Base-by-base conservation (phyloP, 2,797 vertebrate species). In the Trachurus trachurus region DNA sequence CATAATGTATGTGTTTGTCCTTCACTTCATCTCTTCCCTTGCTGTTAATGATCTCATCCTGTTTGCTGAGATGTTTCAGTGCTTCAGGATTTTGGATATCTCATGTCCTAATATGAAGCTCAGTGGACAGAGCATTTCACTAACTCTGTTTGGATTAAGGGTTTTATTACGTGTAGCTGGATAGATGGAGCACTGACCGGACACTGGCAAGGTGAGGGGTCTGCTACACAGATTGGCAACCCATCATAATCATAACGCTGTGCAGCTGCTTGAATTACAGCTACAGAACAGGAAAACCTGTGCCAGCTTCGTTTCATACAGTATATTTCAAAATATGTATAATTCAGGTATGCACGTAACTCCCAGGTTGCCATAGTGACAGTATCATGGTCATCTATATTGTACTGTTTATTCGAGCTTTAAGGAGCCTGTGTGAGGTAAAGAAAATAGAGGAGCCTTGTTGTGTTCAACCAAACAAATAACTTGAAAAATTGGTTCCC, bases 141-240 rank as follows among this genome's bases (percentile, higher is more conserved):
- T 71, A 68, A 84, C 64, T 12, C 76, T 60, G 58, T 21, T 69
- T 52, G 87, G 89, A 92, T 91, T 89, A 87, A 80, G 64, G 76
- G 47, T 85, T 88, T 89, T 77, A 86, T 80, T 69, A 88, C 80
- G 71, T 86, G 80, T 70, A 39, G 80, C 70, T 90, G 87, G 78
- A 84, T 54, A 76, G 80, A 77, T 81, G 29, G 52, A 80, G 76
- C 87, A 79, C 47, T 37, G 52, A 80, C 80, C 86, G 34, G 60
- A 62, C 60, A 26, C 63, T 44, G 72, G 69, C 75, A 76, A 87
- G 87, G 84, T 88, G 66, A 82, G 54, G 42, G 64, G 16, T 74
- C 74, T 8, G 57, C 74, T 8, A 45, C 52, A 26, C 66, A 19
- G 34, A 37, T 37, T 37, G 34, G 8, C 34, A 37, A 37, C 34